Conservation (phyloP, 2,888 invertebrate species). For the Polyommatus iphigenia region DNA sequence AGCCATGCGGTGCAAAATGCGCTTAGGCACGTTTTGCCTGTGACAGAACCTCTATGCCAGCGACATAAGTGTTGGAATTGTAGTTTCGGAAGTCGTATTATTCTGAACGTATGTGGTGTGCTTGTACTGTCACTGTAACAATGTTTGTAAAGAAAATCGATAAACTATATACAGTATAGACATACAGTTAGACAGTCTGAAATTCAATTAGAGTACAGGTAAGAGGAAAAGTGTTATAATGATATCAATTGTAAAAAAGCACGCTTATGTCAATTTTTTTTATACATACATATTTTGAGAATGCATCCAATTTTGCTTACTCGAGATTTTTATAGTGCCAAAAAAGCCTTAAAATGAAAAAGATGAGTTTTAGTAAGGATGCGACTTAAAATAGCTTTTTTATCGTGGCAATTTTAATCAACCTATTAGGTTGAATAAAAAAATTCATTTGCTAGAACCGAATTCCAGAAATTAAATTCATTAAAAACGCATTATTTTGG, state of each 20-base stretch:
- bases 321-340: too few relatives aligned
- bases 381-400: background rate
- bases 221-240: too few relatives aligned
- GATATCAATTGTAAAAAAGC: too few relatives aligned
- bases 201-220: too few relatives aligned
- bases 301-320: too few relatives aligned
- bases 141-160: background rate
- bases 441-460: constrained; percentile 5
- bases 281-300: too few relatives aligned
- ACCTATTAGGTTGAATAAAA: background rate
- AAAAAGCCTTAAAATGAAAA: background rate
- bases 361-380: background rate
- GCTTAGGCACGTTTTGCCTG: too few relatives aligned
- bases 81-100: background rate
- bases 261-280: too few relatives aligned
- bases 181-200: too few relatives aligned
- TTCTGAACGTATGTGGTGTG: background rate
- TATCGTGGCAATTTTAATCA: background rate
- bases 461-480: constrained; percentile 6
- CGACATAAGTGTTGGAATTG: background rate
- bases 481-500: constrained; percentile 23
- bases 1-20: background rate
- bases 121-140: background rate
- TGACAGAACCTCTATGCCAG: background rate
- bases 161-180: too few relatives aligned